Conservation (phyloP, 2,113 vertebrate genomes). For the Pachyramphus minor region DNA sequence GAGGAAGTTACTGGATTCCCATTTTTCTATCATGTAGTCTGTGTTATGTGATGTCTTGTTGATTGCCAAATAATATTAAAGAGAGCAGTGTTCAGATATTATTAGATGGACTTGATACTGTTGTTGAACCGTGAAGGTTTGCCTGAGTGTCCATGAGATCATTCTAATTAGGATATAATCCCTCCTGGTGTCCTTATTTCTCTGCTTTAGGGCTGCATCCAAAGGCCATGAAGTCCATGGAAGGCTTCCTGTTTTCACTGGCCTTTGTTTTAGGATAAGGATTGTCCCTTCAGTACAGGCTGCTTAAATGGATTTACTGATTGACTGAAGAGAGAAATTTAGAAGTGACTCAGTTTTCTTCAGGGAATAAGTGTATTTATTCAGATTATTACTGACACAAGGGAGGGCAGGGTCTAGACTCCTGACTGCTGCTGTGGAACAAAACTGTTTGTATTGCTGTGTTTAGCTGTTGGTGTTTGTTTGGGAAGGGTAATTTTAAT, state of each 20-base stretch:
- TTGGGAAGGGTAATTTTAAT: background rate
- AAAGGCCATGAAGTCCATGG: background rate
- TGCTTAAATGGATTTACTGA: background rate
- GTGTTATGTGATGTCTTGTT: background rate
- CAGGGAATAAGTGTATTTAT: background rate
- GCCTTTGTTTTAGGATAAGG: background rate
- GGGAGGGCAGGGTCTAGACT: background rate
- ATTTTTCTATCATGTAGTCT: background rate
- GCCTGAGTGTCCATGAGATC: background rate
- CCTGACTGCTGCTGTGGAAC: background rate
- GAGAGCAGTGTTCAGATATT: background rate
- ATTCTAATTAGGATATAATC: background rate
- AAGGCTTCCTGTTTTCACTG: background rate
- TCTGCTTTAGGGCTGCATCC: background rate
- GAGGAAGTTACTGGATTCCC: background rate
- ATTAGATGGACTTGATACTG: background rate
- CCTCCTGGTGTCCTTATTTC: background rate
- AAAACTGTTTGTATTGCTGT: background rate
- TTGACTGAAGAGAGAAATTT: background rate
- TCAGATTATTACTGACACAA: background rate
- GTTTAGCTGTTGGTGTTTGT: background rate
- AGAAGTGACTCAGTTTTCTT: background rate
- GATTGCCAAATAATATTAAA: background rate
- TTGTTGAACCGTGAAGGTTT: background rate
- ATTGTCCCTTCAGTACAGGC: background rate